Percentiles rank a stretch among this genome's conserved stretches.
Conservation (phyloP, 2,113 vertebrate species). For the Enhydra lutris region DNA sequence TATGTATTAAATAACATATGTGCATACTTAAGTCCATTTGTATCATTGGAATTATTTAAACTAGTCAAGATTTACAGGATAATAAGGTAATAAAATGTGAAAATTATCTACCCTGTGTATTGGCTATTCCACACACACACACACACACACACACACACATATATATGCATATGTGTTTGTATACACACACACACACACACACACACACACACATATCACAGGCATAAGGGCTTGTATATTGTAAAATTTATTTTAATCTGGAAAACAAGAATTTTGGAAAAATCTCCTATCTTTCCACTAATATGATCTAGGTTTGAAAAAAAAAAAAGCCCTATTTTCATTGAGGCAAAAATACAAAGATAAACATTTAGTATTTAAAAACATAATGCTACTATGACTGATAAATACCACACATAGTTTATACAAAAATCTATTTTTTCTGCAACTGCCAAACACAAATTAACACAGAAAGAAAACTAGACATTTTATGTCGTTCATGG, state of each 20-base stretch:
- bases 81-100: not conserved
- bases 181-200: too few species aligned
- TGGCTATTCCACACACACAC: not conserved
- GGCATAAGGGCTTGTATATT: not conserved
- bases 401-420: not conserved
- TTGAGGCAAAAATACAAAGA: not conserved
- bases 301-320: not conserved
- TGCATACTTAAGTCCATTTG: not conserved
- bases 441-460: not conserved
- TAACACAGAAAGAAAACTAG: not conserved
- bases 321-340: not conserved
- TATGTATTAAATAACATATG: not conserved
- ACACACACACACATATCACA: not conserved
- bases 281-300: not conserved
- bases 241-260: not conserved
- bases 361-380: not conserved
- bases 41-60: not conserved
- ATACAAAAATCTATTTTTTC: not conserved
- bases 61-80: not conserved
- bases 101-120: not conserved
- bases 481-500: not conserved
- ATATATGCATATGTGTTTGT: too few species aligned
- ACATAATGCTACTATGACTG: not conserved
- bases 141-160: fast-evolving
- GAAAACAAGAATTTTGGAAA: not conserved